Evolutionary conservation across 2,888 invertebrate species (phyloP).

Genomic region (Iselma pallidipennis): DNA sequence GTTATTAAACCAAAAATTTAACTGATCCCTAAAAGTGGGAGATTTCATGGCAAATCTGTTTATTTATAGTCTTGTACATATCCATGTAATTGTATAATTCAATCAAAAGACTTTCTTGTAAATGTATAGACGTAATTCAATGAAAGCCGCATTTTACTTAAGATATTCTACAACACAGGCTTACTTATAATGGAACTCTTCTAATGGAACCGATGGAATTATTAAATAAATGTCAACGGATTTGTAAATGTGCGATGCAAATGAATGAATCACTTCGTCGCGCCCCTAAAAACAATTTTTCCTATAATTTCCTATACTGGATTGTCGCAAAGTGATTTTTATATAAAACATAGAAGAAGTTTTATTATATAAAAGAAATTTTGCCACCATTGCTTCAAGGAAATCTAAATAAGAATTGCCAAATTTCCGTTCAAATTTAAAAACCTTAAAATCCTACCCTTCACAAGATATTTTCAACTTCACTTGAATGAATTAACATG

Average conservation of each 20-base stretch:
- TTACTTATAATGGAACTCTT: too few relatives aligned
- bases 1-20: too few relatives aligned
- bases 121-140: not conserved
- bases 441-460: not conserved
- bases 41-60: too few relatives aligned
- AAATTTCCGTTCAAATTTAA: not conserved
- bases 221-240: conserved; percentile 14
- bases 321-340: not conserved
- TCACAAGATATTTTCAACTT: not conserved
- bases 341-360: not conserved
- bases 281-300: too few relatives aligned
- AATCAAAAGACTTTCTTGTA: too few relatives aligned
- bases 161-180: conserved; percentile 12
- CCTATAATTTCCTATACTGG: not conserved
- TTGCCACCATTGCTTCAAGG: not conserved
- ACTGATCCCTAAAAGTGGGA: too few relatives aligned
- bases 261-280: conserved; percentile 17
- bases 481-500: not conserved
- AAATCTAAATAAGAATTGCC: not conserved
- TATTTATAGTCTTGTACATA: too few relatives aligned
- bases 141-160: not conserved
- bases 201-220: not conserved
- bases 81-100: too few relatives aligned
- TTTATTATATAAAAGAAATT: not conserved
- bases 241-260: conserved; percentile 19